phyloP scores from a whole-genome alignment of 2,113 vertebrate genomes.

The Nipponia nippon region DNA sequence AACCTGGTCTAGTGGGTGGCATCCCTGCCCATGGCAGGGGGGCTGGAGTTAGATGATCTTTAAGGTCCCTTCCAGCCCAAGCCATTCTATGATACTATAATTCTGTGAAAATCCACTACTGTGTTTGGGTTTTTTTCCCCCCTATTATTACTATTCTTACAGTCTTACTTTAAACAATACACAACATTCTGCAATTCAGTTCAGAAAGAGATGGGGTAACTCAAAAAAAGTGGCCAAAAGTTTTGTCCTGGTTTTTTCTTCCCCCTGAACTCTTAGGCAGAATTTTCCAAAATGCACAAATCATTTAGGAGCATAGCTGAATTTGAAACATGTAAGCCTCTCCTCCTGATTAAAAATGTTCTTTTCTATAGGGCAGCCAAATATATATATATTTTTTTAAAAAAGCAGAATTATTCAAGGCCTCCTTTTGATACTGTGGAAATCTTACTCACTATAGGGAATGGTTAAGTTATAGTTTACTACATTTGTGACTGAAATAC shows the following conservation, averaged over 20 bases:
- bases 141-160: neutral
- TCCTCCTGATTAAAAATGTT: neutral
- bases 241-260: neutral
- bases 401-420: neutral
- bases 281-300: neutral
- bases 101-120: too few relatives aligned
- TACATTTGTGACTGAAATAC: neutral
- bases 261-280: too few relatives aligned
- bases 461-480: neutral
- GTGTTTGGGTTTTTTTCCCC: accelerated
- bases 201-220: neutral
- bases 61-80: too few relatives aligned
- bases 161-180: neutral
- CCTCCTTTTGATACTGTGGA: neutral
- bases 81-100: too few relatives aligned
- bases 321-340: neutral
- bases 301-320: neutral
- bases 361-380: neutral
- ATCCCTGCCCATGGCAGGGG: too few relatives aligned
- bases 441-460: neutral
- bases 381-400: neutral
- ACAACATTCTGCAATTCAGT: neutral
- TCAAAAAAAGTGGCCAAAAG: neutral
- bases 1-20: too few relatives aligned
- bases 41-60: too few relatives aligned